Evolutionary conservation across 1,140 invertebrate genomes (phyloP), one percentile per base, ranked within the genome.

Genomic region (Saccostrea glomerata): DNA sequence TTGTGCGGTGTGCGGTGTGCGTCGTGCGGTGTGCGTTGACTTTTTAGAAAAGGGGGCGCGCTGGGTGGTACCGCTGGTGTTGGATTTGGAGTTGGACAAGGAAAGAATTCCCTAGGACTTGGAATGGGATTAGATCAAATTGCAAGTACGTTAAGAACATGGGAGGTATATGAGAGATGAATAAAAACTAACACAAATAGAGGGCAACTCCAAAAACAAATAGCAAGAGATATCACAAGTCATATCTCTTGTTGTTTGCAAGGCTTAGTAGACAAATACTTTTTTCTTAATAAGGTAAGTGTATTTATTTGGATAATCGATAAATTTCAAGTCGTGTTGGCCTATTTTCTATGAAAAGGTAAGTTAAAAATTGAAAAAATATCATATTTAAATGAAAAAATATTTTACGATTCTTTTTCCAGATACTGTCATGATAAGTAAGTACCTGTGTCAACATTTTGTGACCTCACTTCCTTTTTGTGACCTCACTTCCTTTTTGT

Each of bases 121-220:
- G 82, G 82, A 84, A 84, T 84, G 82, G 82, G 82, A 54, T 56
- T 84, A 84, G 82, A 84, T 84, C 47, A 54, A 55, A 55, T 84
- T 13, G 47, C 40, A 55, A 84, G 82, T 84, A 84, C 17, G 82
- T 84, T 54, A 20, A 36, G 25, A 30, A 25, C 13, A 13, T 11
- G 25, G n/a, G 17, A 63, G 58, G 58, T n/a, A 15, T 13, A 30
- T 36, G 30, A 30, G 30, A 25, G 70, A 77, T 77, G 70, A 30
- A 30, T 30, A 15, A 15, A 13, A 36, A 77, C 70, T 77, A 77
- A 77, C 70, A 77, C 58, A 63, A 63, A 25, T 30, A 13, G 13
- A 77, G 9, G 25, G 23, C 23, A 30, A 30, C 4, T 30, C n/a
- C 13, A 77, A 66, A 66, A 36, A 77, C 70, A 36, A 36, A 36